Base-by-base conservation (phyloP, 2,888 invertebrate species). In the Molanna angustata region DNA sequence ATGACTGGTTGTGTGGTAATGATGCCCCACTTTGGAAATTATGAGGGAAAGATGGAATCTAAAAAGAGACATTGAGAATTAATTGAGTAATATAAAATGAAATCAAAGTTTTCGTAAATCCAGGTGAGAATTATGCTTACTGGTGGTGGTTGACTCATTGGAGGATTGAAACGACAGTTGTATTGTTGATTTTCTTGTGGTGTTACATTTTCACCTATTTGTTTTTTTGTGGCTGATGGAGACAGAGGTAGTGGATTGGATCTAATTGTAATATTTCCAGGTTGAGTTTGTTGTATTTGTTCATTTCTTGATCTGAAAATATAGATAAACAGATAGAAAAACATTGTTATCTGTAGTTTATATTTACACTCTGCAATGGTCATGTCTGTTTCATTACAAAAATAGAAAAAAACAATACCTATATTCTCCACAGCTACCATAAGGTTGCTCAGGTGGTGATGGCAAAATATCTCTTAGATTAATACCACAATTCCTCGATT, bases 401-500 rank as follows among this genome's bases (percentile, higher is more conserved):
- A 7, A 17, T 39, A 17, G 14, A 17, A 39, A 14, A 16, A 16
- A 13, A 35, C 7, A 6, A 43, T 46, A 59, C 59, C 59, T 47
- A 42, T 56, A 60, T 9, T 60, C 59, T 11, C 41, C 56, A 20
- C 56, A 57, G 27, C 56, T 60, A 13, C 56, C 59, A 43, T 60
- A 60, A 1, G 59, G 59, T 22, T 60, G 59, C 14, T 60, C 59
- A 4, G 56, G 57, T 2, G 55, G 55, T 13, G 57, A 51, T 13
- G 59, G 57, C 16, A 56, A 43, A 43, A 59, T 57, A 53, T 59
- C 57, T 18, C 59, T 75, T 61, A 77, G 65, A 65, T 77, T 77
- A 71, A 77, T 73, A 50, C 74, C 71, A 62, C 71, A 73, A 66
- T 63, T 53, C 70, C 71, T 61, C 67, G 69, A 45, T 64, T 57